Conservation (phyloP, 2,888 invertebrate genomes). For the Argyra leucocephala region DNA sequence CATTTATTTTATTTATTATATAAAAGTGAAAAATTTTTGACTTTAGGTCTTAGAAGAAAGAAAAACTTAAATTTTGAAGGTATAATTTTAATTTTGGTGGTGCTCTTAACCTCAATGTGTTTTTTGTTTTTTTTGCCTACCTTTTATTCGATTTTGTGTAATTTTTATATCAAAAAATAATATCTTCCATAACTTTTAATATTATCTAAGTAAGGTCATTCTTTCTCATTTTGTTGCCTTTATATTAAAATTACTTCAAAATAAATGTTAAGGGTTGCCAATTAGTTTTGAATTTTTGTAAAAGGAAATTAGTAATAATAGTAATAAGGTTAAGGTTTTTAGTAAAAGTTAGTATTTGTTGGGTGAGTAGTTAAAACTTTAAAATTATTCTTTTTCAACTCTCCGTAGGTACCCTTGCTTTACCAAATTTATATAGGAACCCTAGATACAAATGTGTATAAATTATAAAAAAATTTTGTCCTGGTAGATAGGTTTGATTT, state of each 20-base stretch:
- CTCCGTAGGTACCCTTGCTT: no score
- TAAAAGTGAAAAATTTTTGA: background rate
- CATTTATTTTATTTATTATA: background rate
- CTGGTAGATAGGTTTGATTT: no score
- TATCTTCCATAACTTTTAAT: constrained; percentile 1
- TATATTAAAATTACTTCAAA: background rate
- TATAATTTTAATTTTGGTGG: background rate
- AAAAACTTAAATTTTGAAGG: background rate
- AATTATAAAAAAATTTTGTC: no score
- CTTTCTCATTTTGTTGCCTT: background rate
- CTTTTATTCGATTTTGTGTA: background rate
- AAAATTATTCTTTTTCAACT: no score
- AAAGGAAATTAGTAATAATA: no score
- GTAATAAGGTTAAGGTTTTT: no score
- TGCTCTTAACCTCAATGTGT: background rate
- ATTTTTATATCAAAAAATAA: background rate
- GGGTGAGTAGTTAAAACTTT: no score
- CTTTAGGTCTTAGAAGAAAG: background rate
- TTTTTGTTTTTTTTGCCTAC: background rate
- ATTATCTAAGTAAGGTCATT: background rate
- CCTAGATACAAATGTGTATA: no score
- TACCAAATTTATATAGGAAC: no score
- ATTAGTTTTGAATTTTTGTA: background rate
- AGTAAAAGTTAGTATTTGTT: no score
- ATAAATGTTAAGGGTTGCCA: background rate